A percentile compares a stretch with the other conserved stretches of the same genome.
Conservation (phyloP, 2,888 invertebrate genomes). For the Diarsia mendica region DNA sequence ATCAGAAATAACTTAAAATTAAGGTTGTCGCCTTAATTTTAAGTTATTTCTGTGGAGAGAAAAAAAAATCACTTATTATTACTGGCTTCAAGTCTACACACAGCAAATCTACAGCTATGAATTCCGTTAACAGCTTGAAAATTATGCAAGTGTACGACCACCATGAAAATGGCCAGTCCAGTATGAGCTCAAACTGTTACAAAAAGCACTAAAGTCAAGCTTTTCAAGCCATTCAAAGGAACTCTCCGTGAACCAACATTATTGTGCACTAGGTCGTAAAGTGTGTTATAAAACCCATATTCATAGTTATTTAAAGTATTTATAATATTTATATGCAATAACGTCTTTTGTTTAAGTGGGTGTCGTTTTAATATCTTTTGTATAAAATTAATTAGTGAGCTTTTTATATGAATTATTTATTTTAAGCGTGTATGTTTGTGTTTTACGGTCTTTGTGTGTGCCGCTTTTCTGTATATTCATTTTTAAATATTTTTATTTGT, state of each 20-base stretch:
- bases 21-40: too few species aligned
- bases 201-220: conserved; percentile 54
- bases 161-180: conserved; percentile 41
- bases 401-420: conserved; percentile 40
- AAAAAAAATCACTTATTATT: too few species aligned
- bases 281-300: conserved; percentile 55
- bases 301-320: conserved; percentile 55
- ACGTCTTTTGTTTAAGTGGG: conserved; percentile 56
- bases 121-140: conserved; percentile 31
- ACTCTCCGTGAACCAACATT: conserved; percentile 44
- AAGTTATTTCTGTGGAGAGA: too few species aligned
- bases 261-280: conserved; percentile 55
- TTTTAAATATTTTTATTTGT: too few species aligned
- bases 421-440: conserved; percentile 8
- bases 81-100: neutral
- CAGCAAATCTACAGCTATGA: conserved; percentile 11
- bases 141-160: conserved; percentile 44
- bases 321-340: conserved; percentile 45
- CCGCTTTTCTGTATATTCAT: conserved; percentile 10
- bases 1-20: too few species aligned
- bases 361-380: conserved; percentile 48
- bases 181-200: conserved; percentile 46
- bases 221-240: conserved; percentile 38
- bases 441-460: conserved; percentile 27
- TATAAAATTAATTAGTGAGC: conserved; percentile 53